phyloP scores from a whole-genome alignment of 2,888 invertebrate genomes.

The Auanema freiburgensis region DNA sequence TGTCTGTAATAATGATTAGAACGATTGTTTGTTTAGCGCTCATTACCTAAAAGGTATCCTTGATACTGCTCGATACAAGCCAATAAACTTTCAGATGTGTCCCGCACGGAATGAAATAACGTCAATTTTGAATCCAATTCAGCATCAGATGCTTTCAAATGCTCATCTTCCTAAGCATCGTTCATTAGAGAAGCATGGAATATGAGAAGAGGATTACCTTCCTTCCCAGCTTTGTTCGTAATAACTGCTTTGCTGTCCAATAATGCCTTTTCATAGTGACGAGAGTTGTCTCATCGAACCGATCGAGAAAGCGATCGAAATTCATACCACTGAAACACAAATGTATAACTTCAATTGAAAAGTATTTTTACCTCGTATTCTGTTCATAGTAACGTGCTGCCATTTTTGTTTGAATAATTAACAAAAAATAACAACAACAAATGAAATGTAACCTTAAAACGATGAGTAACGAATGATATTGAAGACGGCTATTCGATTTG shows the following conservation, averaged over 20 bases:
- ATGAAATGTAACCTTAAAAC: no score
- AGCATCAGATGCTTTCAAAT: slow-evolving; percentile 91
- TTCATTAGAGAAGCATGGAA: not conserved
- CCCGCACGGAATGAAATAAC: slow-evolving; percentile 66
- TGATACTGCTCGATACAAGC: slow-evolving; percentile 71
- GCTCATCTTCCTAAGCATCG: slow-evolving; percentile 79
- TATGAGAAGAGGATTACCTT: slow-evolving; percentile 28
- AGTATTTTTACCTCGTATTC: slow-evolving; percentile 30
- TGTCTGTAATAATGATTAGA: slow-evolving; percentile 67
- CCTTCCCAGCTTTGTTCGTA: slow-evolving; percentile 54
- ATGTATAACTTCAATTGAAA: no score
- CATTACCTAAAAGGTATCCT: slow-evolving; percentile 81
- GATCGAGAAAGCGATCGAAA: slow-evolving; percentile 54
- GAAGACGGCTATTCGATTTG: no score
- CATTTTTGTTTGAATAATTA: slow-evolving; percentile 22
- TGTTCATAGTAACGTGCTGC: slow-evolving; percentile 42
- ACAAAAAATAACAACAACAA: no score
- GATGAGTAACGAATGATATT: no score
- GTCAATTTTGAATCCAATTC: slow-evolving; percentile 94
- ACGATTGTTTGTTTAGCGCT: not conserved
- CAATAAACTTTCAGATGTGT: slow-evolving; percentile 66
- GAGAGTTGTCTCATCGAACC: slow-evolving; percentile 51
- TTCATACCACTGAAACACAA: slow-evolving; percentile 53
- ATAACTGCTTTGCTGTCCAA: slow-evolving; percentile 94
- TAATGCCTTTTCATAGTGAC: slow-evolving; percentile 83